Conservation (phyloP, 30 jellyfish, hydroid and myxozoan species). For the Hydra vulgaris region DNA sequence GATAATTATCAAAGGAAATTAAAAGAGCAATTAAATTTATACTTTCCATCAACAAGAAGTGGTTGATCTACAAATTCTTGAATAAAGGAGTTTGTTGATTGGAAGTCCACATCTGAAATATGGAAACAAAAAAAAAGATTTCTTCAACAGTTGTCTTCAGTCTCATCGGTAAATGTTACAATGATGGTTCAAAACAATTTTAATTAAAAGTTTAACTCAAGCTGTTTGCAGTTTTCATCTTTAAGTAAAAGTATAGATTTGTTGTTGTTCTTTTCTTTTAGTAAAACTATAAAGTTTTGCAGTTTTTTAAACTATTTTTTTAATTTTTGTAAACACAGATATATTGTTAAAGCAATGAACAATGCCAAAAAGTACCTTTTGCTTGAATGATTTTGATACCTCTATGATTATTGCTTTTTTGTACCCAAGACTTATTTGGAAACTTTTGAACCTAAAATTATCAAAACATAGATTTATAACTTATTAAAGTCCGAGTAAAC, state of each 20-base stretch:
- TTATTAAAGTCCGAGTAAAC: background rate
- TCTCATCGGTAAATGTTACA: too few relatives aligned
- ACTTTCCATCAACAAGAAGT: slow-evolving; percentile 77
- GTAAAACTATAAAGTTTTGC: background rate
- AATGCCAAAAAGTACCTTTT: slow-evolving; percentile 32
- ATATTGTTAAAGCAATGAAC: too few relatives aligned
- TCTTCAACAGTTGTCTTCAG: too few relatives aligned
- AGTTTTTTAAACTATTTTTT: background rate
- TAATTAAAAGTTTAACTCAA: too few relatives aligned
- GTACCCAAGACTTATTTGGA: slow-evolving; percentile 78
- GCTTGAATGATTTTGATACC: slow-evolving; percentile 67
- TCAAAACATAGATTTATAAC: background rate
- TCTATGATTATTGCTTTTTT: slow-evolving; percentile 82
- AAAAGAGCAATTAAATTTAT: background rate
- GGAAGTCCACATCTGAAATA: slow-evolving; percentile 46
- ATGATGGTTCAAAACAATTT: too few relatives aligned
- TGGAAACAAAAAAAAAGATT: background rate
- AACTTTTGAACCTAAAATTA: slow-evolving; percentile 37
- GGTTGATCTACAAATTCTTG: slow-evolving; percentile 67
- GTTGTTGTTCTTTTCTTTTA: too few relatives aligned
- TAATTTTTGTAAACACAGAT: too few relatives aligned
- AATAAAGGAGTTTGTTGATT: slow-evolving; percentile 55
- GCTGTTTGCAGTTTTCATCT: too few relatives aligned
- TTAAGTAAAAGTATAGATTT: too few relatives aligned
- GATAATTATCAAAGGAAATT: background rate